Evolutionary conservation across 1,140 invertebrate genomes (phyloP).

Genomic region (Brachionus angularis): DNA sequence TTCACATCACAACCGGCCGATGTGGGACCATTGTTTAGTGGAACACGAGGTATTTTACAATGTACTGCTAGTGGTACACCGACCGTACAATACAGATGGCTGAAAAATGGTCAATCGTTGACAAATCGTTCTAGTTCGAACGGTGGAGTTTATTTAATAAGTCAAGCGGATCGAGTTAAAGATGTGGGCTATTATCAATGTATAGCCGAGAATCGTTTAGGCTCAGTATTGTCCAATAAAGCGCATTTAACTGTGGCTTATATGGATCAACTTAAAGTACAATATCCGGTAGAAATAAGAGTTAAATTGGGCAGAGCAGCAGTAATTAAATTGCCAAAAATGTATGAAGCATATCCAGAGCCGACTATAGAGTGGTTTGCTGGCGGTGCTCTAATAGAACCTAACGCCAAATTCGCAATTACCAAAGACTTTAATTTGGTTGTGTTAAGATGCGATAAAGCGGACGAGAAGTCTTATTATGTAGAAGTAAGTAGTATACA

Average conservation of each 20-base stretch:
- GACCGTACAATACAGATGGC: conserved; percentile 25
- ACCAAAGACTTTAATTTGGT: conserved; percentile 39
- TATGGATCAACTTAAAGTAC: conserved; percentile 29
- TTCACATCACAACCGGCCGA: conserved; percentile 41
- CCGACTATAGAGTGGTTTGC: conserved; percentile 42
- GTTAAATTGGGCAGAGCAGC: conserved; percentile 26
- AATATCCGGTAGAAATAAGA: conserved; percentile 18
- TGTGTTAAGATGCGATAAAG: conserved; percentile 36
- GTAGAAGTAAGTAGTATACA: conserved; percentile 42
- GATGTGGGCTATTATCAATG: conserved; percentile 37
- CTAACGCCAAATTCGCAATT: conserved; percentile 40
- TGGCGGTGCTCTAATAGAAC: conserved; percentile 38
- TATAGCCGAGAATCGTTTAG: conserved; percentile 33
- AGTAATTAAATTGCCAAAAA: conserved; percentile 34
- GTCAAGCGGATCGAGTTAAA: conserved; percentile 24
- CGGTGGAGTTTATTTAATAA: conserved; percentile 36
- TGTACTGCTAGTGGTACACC: conserved; percentile 41
- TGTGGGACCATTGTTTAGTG: conserved; percentile 35
- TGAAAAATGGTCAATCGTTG: conserved; percentile 24
- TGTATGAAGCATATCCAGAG: conserved; percentile 31
- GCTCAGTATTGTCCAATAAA: conserved; percentile 34
- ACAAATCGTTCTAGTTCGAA: conserved; percentile 28
- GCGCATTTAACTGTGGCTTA: conserved; percentile 29
- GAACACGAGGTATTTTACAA: conserved; percentile 37
- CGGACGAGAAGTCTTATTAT: conserved; percentile 40